Conservation (phyloP, 2,888 invertebrate genomes). For the Exocentrus adspersus region DNA sequence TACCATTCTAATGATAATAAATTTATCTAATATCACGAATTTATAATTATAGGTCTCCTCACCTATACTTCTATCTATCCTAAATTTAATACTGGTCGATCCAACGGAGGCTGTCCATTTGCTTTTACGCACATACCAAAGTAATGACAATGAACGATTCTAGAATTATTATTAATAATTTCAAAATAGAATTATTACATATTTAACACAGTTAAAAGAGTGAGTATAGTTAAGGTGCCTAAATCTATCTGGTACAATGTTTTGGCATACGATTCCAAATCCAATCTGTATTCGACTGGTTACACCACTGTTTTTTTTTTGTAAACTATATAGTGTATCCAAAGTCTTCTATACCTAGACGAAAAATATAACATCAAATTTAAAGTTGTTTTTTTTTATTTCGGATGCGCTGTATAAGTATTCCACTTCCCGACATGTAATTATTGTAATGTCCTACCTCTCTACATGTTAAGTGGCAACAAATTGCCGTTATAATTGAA, state of each 20-base stretch:
- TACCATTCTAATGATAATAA: conserved; percentile 22
- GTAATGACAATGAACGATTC: conserved; percentile 1
- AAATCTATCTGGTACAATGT: conserved; percentile 6
- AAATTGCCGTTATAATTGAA: conserved; percentile 3
- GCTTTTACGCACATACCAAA: background rate
- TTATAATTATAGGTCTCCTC: conserved; percentile 17
- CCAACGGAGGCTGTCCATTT: conserved; percentile 17
- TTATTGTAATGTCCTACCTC: background rate
- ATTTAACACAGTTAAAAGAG: too few relatives aligned
- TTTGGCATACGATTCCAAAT: conserved; percentile 7
- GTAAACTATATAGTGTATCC: too few relatives aligned
- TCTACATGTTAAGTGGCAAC: background rate
- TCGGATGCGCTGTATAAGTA: too few relatives aligned
- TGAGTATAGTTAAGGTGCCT: background rate
- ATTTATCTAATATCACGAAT: conserved; percentile 29
- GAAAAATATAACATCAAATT: too few relatives aligned
- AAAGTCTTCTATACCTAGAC: too few relatives aligned
- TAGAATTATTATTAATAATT: background rate
- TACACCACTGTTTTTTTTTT: too few relatives aligned
- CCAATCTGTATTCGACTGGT: too few relatives aligned
- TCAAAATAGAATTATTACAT: too few relatives aligned
- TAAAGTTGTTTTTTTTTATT: too few relatives aligned
- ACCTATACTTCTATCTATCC: conserved; percentile 17
- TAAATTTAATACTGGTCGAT: conserved; percentile 28
- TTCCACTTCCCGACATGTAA: too few relatives aligned